Base-by-base conservation (phyloP, 2,113 vertebrate genomes). In the Potamarius usumacintae region DNA sequence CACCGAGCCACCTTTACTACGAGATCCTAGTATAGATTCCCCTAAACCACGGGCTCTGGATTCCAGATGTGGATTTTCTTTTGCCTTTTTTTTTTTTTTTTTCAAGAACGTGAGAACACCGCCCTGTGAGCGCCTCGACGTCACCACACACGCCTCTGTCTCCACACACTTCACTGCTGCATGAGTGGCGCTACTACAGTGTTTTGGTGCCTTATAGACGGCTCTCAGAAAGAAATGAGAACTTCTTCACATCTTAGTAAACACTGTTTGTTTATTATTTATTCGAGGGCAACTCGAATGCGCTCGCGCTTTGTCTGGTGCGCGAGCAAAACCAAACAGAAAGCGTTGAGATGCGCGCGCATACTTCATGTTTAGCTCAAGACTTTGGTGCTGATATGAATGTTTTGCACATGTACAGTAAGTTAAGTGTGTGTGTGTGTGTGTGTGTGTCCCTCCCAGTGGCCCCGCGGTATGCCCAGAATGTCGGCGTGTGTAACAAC, bases 1-100 rank as follows among this genome's bases (percentile, higher is more conserved):
- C 78, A 63, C 85, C 34, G 34, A 67, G 85, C 84, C 89, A 86
- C 90, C 55, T 90, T 84, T 88, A 88, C 65, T 84, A 83, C 60
- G 79, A 62, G 84, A 84, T 87, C 91, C 89, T 90, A 90, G 91
- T 92, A 91, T 92, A 90, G 91, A 90, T 93, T 78, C 87, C 92
- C 87, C 48, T 30, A 83, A 86, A 88, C 76, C 71, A 81, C 89
- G 90, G 7, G 88, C 92, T 90, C 93, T 92, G 94, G 93, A 94
- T 94, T 95, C 95, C 95, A 96, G 95, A 96, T 95, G 95, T 94
- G 92, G 91, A 91, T 89, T 92, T 90, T 82, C 74, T 83, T 88
- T 91, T 65, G 15, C 27, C n/a, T 5, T 20, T n/a, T 20, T 65
- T n/a, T 58, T n/a, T 58, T n/a, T 82, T 85, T 91, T 91, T 92